Base-by-base conservation (phyloP, 2,113 vertebrate species). In the Hemiscyllium ocellatum region DNA sequence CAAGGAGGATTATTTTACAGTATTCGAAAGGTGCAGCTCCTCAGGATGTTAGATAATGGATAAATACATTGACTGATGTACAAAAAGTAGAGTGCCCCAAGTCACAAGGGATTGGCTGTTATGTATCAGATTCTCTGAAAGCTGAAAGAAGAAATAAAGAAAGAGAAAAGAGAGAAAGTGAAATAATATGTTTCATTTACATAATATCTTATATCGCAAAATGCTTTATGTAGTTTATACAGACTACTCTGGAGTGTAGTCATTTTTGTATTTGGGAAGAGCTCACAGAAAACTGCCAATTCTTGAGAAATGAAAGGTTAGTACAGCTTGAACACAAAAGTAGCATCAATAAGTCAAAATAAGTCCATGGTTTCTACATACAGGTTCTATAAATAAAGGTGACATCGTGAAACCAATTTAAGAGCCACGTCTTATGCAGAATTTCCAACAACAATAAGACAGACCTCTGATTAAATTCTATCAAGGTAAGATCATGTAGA, bases 1-100 rank as follows among this genome's bases (percentile, higher is more conserved):
- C 94, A 95, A 76, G 29, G 69, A 52, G 94, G 94, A 72, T 72
- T 95, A 29, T 47, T 95, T 95, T 72, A 72, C 65, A 95, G 47
- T 24, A 72, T 69, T 76, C 26, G 94, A 52, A 50, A 95, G 94
- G 94, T 72, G 66, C 42, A 95, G 94, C 47, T 72, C 72, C 47
- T 50, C 69, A 47, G 68, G 94, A 72, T 95, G 68, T 50, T 47
- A 52, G 94, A 95, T 69, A 95, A 52, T 95, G 94, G 93, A 72
- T 95, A 95, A 95, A 76, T 72, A 95, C 26, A 24, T 33, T 72
- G 94, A 72, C 50, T 47, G 68, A 76, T 72, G 37, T 29, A 52
- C 50, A 22, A 72, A 95, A 72, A 95, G 37, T 26, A 29, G 68
- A 95, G 29, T 72, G 69, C 47, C 42, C 13, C 42, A 1, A 72